Evolutionary conservation across 2,113 vertebrate genomes (phyloP).

Genomic region (Glareola pratincola): DNA sequence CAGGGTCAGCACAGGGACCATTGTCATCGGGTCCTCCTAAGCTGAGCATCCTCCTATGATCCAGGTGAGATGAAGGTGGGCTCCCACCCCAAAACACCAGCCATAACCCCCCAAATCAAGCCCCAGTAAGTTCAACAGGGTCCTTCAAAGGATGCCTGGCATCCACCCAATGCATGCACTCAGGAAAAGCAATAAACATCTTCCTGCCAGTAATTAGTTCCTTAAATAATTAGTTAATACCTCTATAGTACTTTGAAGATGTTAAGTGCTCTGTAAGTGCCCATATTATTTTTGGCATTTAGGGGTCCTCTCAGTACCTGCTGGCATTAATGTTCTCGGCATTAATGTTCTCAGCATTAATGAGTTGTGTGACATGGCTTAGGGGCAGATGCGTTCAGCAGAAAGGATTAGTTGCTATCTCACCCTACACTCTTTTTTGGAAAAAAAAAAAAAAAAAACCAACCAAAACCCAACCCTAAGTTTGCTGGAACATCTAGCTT

Average conservation of each 20-base stretch:
- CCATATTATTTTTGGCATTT: neutral
- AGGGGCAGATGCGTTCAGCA: neutral
- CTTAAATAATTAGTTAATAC: conserved; percentile 26
- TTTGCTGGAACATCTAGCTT: neutral
- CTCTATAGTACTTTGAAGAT: neutral
- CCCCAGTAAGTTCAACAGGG: neutral
- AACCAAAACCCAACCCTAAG: too few species aligned
- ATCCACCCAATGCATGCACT: neutral
- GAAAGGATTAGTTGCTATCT: neutral
- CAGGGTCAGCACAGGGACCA: neutral
- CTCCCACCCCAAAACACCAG: neutral
- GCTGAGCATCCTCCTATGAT: neutral
- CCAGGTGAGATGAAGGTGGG: neutral
- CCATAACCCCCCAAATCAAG: neutral
- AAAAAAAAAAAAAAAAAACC: neutral
- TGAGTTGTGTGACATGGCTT: neutral
- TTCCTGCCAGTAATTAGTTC: neutral
- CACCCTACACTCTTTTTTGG: neutral
- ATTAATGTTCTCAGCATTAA: neutral
- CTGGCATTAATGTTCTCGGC: neutral
- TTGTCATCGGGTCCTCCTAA: neutral
- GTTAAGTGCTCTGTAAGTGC: neutral
- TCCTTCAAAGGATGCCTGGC: neutral
- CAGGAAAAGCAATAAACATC: neutral
- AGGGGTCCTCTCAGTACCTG: neutral